phyloP scores from a whole-genome alignment of 2,113 vertebrate species.

The Meles meles region DNA sequence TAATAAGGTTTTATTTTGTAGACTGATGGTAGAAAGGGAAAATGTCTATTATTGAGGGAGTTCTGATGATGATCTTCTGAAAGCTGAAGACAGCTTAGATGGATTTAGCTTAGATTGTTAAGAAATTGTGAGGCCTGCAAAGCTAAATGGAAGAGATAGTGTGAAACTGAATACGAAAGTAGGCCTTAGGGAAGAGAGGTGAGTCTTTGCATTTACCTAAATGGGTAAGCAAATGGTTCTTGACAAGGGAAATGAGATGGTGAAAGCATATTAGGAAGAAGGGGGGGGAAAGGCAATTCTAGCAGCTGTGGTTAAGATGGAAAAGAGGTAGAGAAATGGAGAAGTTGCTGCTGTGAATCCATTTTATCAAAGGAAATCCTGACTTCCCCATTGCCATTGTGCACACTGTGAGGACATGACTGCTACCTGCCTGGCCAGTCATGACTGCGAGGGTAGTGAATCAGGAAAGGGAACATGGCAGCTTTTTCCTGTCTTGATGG shows the following conservation, averaged over 20 bases:
- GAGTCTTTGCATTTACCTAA: not conserved
- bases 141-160: not conserved
- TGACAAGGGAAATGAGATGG: constrained; percentile 24
- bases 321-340: not conserved
- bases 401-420: not conserved
- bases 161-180: not conserved
- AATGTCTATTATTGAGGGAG: not conserved
- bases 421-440: not conserved
- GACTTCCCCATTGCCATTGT: not conserved
- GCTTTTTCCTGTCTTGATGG: not conserved
- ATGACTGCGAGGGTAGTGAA: not conserved
- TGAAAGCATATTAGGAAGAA: not conserved
- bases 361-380: not conserved
- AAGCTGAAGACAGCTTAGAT: not conserved
- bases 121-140: not conserved
- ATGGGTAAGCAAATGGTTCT: constrained; percentile 12
- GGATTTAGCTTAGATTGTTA: not conserved
- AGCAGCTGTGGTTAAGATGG: not conserved
- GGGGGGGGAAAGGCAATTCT: not conserved
- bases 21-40: not conserved
- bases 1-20: not conserved
- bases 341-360: not conserved
- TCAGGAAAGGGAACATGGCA: not conserved
- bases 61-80: not conserved
- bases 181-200: not conserved